phyloP scores from a whole-genome alignment of 1,140 invertebrate genomes.

The Hypothenemus hampei region DNA sequence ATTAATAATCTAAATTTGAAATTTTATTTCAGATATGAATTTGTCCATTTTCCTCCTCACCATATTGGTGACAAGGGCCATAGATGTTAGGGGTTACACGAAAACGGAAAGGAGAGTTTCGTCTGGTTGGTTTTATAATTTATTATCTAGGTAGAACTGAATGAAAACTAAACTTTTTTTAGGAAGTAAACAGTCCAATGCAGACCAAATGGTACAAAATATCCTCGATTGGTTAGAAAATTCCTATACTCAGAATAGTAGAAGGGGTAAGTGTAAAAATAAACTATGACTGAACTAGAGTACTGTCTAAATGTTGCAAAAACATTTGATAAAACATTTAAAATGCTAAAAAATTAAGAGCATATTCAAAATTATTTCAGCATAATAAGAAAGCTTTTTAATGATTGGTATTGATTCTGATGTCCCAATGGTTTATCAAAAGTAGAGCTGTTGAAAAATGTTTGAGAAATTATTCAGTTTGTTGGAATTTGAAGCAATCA shows the following conservation, averaged over 20 bases:
- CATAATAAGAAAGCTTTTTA: too few relatives aligned
- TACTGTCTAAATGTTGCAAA: too few relatives aligned
- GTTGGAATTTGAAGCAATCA: too few relatives aligned
- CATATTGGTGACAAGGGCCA: conserved; percentile 17
- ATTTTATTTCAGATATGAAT: conserved; percentile 27
- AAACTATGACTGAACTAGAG: too few relatives aligned
- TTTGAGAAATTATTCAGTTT: too few relatives aligned
- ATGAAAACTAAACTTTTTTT: not conserved
- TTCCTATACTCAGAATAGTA: conserved; percentile 59
- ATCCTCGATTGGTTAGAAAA: conserved; percentile 68
- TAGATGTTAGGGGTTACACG: conserved; percentile 8
- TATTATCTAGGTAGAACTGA: not conserved
- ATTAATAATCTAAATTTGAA: too few relatives aligned
- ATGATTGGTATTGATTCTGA: too few relatives aligned
- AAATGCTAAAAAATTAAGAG: too few relatives aligned
- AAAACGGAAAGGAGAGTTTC: not conserved
- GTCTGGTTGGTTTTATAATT: not conserved
- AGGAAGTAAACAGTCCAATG: conserved; percentile 37
- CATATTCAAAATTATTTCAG: too few relatives aligned
- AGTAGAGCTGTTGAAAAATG: too few relatives aligned
- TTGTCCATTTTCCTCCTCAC: conserved; percentile 20
- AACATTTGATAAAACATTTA: too few relatives aligned
- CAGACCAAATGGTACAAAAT: conserved; percentile 66
- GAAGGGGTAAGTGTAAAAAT: conserved; percentile 58
- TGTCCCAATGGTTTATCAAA: too few relatives aligned